A percentile compares a stretch with the other conserved stretches of the same genome.
Conservation (phyloP, 2,888 invertebrate genomes). For the Hypolimnas misippus region DNA sequence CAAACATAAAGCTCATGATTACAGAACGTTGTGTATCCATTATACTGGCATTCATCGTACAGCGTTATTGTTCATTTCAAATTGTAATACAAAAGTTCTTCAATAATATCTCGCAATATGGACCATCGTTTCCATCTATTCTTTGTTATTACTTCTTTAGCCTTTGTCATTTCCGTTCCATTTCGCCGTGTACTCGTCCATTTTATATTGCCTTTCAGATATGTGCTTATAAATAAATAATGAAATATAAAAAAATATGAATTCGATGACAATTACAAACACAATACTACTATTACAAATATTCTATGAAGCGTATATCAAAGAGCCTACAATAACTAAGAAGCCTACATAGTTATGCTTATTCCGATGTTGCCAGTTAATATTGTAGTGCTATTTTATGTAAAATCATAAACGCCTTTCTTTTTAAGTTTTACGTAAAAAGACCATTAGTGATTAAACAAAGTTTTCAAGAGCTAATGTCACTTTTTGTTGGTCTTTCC, state of each 20-base stretch:
- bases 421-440: too few relatives aligned
- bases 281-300: too few relatives aligned
- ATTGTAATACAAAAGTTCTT: conserved; percentile 33
- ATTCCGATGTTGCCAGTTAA: too few relatives aligned
- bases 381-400: too few relatives aligned
- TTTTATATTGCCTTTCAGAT: neutral
- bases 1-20: conserved; percentile 9
- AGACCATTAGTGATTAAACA: neutral
- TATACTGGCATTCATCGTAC: conserved; percentile 15
- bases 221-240: too few relatives aligned
- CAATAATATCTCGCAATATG: conserved; percentile 28
- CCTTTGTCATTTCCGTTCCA: conserved; percentile 16
- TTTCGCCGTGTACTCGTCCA: neutral
- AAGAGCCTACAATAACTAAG: too few relatives aligned
- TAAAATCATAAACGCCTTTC: too few relatives aligned
- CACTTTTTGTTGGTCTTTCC: conserved; percentile 10
- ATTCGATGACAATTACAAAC: too few relatives aligned
- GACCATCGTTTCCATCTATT: conserved; percentile 15
- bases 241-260: too few relatives aligned
- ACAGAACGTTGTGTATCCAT: conserved; percentile 9
- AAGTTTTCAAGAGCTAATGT: neutral
- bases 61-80: conserved; percentile 25
- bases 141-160: conserved; percentile 23
- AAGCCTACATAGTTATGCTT: too few relatives aligned
- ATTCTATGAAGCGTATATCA: too few relatives aligned